A percentile compares a stretch with the other conserved stretches of the same genome.
These are phyloP conservation scores for Pseudomyrmex pallidus DNA, from an alignment of 1,140 invertebrate species.

Conservation along the genomic window DNA sequence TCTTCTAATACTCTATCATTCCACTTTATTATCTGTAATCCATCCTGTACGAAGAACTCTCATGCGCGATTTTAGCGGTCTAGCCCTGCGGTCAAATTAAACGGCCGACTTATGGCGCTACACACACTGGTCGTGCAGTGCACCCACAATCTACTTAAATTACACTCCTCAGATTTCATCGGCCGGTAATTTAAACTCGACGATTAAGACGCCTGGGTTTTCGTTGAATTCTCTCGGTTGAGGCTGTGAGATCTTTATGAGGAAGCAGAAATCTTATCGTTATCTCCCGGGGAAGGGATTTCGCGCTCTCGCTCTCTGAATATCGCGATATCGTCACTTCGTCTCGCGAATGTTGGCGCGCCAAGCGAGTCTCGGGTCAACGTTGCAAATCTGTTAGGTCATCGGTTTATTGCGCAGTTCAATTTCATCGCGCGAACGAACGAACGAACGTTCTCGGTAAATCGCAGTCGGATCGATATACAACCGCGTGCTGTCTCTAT, in stretches of 20 bases:
- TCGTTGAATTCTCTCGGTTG: constrained; percentile 32
- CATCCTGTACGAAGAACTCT: neutral
- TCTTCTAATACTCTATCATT: neutral
- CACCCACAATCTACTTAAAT: constrained; percentile 62
- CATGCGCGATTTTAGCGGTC: constrained; percentile 20
- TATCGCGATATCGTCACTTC: constrained; percentile 38
- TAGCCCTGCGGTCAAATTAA: constrained; percentile 12
- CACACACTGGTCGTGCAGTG: constrained; percentile 51
- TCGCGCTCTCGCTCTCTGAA: neutral
- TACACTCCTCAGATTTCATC: constrained; percentile 71
- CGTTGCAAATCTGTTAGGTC: constrained; percentile 40
- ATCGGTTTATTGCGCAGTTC: constrained; percentile 45
- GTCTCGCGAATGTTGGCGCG: constrained; percentile 8
- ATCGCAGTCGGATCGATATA: constrained; percentile 46
- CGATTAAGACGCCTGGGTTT: constrained; percentile 64
- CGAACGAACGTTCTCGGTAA: constrained; percentile 18
- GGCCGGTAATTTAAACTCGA: constrained; percentile 67
- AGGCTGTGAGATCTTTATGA: constrained; percentile 34
- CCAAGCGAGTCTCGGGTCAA: constrained; percentile 24
- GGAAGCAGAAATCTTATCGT: constrained; percentile 54
- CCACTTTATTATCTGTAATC: neutral
- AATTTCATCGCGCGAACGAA: constrained; percentile 7
- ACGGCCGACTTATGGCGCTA: constrained; percentile 42
- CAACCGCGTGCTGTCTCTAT: too few relatives aligned
- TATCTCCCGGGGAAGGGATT: neutral